A percentile compares a stretch with the other conserved stretches of the same genome.
Conservation (phyloP, 2,797 vertebrate genomes). For the Holocentrus rufus region DNA sequence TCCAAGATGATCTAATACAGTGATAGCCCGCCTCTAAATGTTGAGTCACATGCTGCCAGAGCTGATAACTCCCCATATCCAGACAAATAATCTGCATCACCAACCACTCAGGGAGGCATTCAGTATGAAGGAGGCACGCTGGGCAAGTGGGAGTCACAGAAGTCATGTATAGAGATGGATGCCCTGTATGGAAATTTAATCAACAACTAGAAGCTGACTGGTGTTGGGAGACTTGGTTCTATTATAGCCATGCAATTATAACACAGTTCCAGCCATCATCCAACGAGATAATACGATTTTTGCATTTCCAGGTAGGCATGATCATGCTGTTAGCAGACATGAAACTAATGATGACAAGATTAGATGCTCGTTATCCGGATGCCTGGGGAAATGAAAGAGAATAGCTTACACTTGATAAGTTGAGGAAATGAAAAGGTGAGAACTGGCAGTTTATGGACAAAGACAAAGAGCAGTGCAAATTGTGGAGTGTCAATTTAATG, state of each 20-base stretch:
- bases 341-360: conserved; percentile 53
- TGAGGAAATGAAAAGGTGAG: conserved; percentile 32
- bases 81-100: background rate
- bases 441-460: conserved; percentile 48
- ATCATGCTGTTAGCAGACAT: conserved; percentile 39
- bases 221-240: background rate
- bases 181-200: conserved; percentile 21
- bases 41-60: background rate
- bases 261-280: conserved; percentile 34
- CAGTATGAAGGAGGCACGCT: background rate
- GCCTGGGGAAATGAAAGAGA: conserved; percentile 45
- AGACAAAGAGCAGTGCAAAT: conserved; percentile 50
- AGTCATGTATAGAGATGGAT: conserved; percentile 6
- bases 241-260: conserved; percentile 13
- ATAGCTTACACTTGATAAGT: conserved; percentile 41
- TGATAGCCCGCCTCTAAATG: background rate
- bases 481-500: conserved; percentile 55
- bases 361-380: conserved; percentile 45
- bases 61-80: conserved; percentile 6
- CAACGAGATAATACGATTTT: conserved; percentile 29
- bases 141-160: conserved; percentile 2
- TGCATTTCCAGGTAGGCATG: conserved; percentile 37
- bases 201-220: conserved; percentile 12
- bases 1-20: background rate
- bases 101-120: background rate